phyloP scores from a whole-genome alignment of 2,888 invertebrate species.

The Limnephilus rhombicus region DNA sequence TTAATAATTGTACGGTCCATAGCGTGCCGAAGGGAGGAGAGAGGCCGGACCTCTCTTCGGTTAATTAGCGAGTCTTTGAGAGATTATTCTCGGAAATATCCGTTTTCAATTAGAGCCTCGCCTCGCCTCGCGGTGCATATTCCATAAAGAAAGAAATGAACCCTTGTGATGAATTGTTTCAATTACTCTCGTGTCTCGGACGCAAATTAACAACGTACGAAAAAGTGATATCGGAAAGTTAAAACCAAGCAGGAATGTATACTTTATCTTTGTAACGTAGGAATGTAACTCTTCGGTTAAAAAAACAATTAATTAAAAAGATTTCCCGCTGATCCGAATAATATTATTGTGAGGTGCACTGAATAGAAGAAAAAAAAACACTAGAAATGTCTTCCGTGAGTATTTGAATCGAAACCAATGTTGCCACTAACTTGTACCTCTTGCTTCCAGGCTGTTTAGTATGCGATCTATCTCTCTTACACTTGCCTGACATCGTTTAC shows the following conservation, averaged over 20 bases:
- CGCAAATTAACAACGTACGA: not conserved
- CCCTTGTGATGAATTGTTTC: not conserved
- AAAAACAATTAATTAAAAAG: not conserved
- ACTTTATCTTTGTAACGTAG: not conserved
- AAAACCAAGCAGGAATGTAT: not conserved
- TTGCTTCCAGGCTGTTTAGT: too few species aligned
- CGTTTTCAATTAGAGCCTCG: not conserved
- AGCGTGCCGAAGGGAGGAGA: not conserved
- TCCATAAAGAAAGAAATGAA: not conserved
- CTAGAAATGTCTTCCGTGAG: too few species aligned
- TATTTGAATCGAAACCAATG: too few species aligned
- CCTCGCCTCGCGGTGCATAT: not conserved
- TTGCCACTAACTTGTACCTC: too few species aligned
- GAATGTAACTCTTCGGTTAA: not conserved
- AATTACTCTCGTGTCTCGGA: not conserved
- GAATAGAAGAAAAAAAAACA: too few species aligned
- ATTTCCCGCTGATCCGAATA: not conserved
- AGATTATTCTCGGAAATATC: not conserved
- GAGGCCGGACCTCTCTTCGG: not conserved
- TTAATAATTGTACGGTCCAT: not conserved
- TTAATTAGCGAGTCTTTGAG: not conserved
- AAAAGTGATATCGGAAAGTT: not conserved
- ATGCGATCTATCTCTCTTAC: too few species aligned
- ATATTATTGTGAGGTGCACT: too few species aligned
- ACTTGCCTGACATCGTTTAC: too few species aligned